Base-by-base conservation (phyloP, 1,140 invertebrate species). In the Anastrepha obliqua region DNA sequence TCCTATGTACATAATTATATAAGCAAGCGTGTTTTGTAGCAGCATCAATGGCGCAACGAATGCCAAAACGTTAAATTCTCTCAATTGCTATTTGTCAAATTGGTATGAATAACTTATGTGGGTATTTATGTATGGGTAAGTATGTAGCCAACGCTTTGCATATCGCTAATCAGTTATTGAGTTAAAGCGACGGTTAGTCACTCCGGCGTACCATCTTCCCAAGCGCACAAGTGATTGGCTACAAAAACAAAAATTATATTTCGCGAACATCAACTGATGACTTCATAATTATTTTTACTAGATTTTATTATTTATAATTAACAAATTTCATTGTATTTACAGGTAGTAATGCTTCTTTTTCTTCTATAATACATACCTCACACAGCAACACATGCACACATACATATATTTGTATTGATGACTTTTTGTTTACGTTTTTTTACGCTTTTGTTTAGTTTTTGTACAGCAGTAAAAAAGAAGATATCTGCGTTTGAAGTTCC, bases 251-350 rank as follows among this genome's bases (percentile, higher is more conserved):
- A 62, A 62, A 4, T 17, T 1, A 17, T 4, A 62, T 62, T 62
- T n/a, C 17, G 60, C 51, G 17, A 62, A 15, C 60, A 15, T n/a
- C 60, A 11, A 62, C 60, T 62, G 67, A 74, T 74, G 67, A 74
- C 67, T 74, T 74, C 67, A 74, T 74, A 74, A 74, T 47, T 74
- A 74, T 74, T 74, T 74, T 74, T 74, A 74, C 67, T 74, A 74
- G 8, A 74, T 47, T 74, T 74, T 74, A 74, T 74, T 74, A 74
- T 74, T 74, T 74, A 74, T 74, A 74, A 44, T 74, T 74, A 74
- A 67, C 64, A 39, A 67, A 67, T 67, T 67, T 67, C 64, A 67
- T 67, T 67, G n/a, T 64, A 74, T 13, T 74, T 74, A 74, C 67
- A n/a, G 67, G 67, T 47, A 47, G 67, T 67, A 47, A 74, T n/a